Conservation (phyloP, 2,888 invertebrate genomes). For the Pristionchus mayeri region DNA sequence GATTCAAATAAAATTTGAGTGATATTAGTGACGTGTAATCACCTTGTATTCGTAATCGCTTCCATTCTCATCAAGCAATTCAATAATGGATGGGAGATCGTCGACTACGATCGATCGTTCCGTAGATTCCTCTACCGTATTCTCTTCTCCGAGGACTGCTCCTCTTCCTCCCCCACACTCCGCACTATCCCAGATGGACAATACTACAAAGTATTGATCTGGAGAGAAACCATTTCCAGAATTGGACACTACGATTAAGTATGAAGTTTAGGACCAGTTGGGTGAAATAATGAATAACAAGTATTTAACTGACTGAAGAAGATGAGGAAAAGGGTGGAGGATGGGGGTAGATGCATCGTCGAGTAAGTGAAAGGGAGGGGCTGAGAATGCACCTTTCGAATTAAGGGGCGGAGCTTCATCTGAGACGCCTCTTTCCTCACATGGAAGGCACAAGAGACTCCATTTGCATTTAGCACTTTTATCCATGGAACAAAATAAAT, state of each 20-base stretch:
- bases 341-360: constrained; percentile 1
- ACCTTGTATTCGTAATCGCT: constrained; percentile 28
- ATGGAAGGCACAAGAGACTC: too few species aligned
- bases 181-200: neutral
- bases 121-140: constrained; percentile 2
- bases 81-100: neutral
- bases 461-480: too few species aligned
- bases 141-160: neutral
- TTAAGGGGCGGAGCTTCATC: constrained; percentile 22
- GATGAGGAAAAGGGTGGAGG: neutral
- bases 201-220: neutral
- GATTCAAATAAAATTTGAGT: neutral
- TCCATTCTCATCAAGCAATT: neutral
- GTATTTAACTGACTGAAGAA: neutral
- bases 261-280: neutral
- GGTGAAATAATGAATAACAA: neutral
- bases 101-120: neutral
- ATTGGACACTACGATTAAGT: neutral
- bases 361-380: neutral
- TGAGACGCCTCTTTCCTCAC: too few species aligned
- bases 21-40: neutral
- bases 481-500: too few species aligned
- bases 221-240: too few species aligned
- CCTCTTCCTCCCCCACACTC: constrained; percentile 19
- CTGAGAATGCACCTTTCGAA: neutral